Evolutionary conservation across 2,888 invertebrate species (phyloP).

Genomic region (Sphaerophoria taeniata): DNA sequence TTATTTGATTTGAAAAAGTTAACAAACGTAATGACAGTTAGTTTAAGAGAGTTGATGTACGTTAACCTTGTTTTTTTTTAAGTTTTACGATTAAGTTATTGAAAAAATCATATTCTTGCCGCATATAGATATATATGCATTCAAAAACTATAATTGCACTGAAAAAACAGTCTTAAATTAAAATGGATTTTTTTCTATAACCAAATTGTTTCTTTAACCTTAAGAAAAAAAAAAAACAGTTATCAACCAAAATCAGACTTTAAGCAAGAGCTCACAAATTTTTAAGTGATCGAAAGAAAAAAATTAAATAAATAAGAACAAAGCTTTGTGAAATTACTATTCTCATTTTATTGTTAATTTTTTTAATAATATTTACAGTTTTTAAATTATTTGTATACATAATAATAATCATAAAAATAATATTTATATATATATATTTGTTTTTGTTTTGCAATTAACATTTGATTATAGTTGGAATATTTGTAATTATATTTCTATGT

Average conservation of each 20-base stretch:
- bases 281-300: constrained; percentile 23
- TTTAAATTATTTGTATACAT: constrained; percentile 59
- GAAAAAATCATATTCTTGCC: constrained; percentile 44
- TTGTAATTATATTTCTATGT: constrained; percentile 59
- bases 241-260: constrained; percentile 29
- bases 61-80: background rate
- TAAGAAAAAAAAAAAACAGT: constrained; percentile 19
- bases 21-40: constrained; percentile 18
- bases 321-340: constrained; percentile 46
- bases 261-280: constrained; percentile 6
- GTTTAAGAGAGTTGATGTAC: constrained; percentile 7
- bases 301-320: constrained; percentile 41
- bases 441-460: constrained; percentile 63
- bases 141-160: constrained; percentile 69
- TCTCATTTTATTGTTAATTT: constrained; percentile 22
- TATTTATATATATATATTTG: constrained; percentile 53
- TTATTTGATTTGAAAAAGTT: constrained; percentile 23
- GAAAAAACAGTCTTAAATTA: constrained; percentile 70
- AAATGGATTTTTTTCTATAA: constrained; percentile 38
- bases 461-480: constrained; percentile 66
- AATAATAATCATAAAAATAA: constrained; percentile 63
- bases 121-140: constrained; percentile 40
- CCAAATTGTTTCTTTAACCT: constrained; percentile 14
- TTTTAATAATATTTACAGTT: constrained; percentile 66
- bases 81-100: constrained; percentile 34